These are phyloP conservation scores for Selenia dentaria DNA, from an alignment of 2,888 invertebrate species.

Conservation along the genomic window DNA sequence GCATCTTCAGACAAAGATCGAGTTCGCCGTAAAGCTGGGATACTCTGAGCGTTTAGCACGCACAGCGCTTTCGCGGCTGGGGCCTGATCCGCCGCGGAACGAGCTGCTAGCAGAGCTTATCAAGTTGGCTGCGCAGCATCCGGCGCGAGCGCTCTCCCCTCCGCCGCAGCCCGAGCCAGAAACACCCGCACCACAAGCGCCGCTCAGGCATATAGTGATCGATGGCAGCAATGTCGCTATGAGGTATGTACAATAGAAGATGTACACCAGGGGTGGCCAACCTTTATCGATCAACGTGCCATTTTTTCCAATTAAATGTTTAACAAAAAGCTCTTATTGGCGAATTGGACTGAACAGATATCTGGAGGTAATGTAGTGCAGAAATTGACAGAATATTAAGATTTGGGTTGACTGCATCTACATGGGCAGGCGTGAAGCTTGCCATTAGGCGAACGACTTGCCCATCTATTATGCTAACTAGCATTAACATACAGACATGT, in stretches of 20 bases:
- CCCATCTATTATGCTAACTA: too few relatives aligned
- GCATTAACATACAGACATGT: too few relatives aligned
- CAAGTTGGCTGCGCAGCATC: slow-evolving; percentile 88
- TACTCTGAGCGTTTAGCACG: slow-evolving; percentile 95
- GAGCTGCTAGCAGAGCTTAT: slow-evolving; percentile 95
- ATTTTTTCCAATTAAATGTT: too few relatives aligned
- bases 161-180: slow-evolving; percentile 60
- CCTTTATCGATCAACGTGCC: too few relatives aligned
- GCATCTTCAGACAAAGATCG: slow-evolving; percentile 86
- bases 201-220: slow-evolving; percentile 92
- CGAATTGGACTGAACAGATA: too few relatives aligned
- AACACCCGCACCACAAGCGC: slow-evolving; percentile 64
- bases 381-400: too few relatives aligned
- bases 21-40: slow-evolving; percentile 96
- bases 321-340: too few relatives aligned
- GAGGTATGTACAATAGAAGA: slow-evolving; percentile 88
- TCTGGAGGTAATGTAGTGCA: too few relatives aligned
- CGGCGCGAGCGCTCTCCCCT: slow-evolving; percentile 63
- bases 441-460: too few relatives aligned
- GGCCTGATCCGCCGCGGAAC: slow-evolving; percentile 93
- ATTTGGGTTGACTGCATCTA: too few relatives aligned
- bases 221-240: slow-evolving; percentile 98
- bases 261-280: too few relatives aligned
- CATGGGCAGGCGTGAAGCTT: too few relatives aligned
- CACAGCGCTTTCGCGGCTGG: slow-evolving; percentile 92